Conservation (phyloP, 2,113 vertebrate species). For the Arothron firmamentum region DNA sequence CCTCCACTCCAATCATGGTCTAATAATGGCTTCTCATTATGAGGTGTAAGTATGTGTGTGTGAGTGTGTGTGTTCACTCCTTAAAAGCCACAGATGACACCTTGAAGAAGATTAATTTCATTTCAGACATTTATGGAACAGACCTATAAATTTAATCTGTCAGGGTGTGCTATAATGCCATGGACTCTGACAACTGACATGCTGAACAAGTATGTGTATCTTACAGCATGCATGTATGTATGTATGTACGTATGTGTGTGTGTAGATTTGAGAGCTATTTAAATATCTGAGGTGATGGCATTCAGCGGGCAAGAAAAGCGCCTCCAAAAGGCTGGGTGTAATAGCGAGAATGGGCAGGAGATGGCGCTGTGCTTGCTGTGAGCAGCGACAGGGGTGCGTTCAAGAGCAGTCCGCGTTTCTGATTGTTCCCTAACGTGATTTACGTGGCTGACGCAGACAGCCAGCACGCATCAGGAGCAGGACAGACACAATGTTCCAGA, state of each 20-base stretch:
- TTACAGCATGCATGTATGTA: slow-evolving; percentile 46
- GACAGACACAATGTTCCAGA: slow-evolving; percentile 1
- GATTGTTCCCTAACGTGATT: slow-evolving; percentile 29
- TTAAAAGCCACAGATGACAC: slow-evolving; percentile 73
- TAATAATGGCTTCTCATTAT: slow-evolving; percentile 75
- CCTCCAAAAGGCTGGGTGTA: slow-evolving; percentile 23
- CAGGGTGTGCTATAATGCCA: slow-evolving; percentile 45
- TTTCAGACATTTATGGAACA: slow-evolving; percentile 68
- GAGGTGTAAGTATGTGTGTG: slow-evolving; percentile 33
- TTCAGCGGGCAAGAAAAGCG: slow-evolving; percentile 30
- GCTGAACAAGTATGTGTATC: slow-evolving; percentile 62
- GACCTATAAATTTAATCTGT: slow-evolving; percentile 66
- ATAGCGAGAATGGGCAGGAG: slow-evolving; percentile 55
- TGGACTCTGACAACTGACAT: slow-evolving; percentile 65
- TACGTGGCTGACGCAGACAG: slow-evolving; percentile 16
- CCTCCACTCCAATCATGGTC: slow-evolving; percentile 70
- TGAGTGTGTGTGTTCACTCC: slow-evolving; percentile 45
- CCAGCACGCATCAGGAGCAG: not conserved
- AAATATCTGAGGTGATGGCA: too few relatives aligned
- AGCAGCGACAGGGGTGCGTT: slow-evolving; percentile 33
- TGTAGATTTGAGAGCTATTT: too few relatives aligned
- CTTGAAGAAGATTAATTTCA: slow-evolving; percentile 75
- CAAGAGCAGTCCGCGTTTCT: slow-evolving; percentile 27
- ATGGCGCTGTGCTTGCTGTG: slow-evolving; percentile 62
- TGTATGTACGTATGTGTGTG: too few relatives aligned